Evolutionary conservation across 2,113 vertebrate genomes (phyloP), one percentile per base, ranked within the genome.

Genomic region (Climacteris rufus): DNA sequence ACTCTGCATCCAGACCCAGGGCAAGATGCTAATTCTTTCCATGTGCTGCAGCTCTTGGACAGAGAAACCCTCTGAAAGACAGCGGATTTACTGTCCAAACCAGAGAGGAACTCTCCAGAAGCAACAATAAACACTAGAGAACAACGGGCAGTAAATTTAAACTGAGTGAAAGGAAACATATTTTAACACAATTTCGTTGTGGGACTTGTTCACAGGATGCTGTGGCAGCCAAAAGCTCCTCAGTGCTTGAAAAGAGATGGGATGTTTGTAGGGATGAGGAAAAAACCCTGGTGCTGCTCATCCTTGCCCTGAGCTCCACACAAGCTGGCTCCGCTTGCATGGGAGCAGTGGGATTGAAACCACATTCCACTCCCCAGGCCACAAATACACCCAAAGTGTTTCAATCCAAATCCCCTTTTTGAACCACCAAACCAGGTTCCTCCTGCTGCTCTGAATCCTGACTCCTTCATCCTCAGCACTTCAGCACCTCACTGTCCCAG

Each of bases 41-140:
- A 20, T 50, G 69, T 95, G 93, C 88, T 69, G 92, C 76, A 91
- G 90, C 94, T 83, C 92, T 95, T 91, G 94, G 87, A 89, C 21
- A 56, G 72, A 83, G 72, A 64, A 93, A 93, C 6, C 37, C n/a
- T 56, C 80, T 14, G 83, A 72, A 72, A 68, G 76, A 47, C 35
- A 12, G 49, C 0, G 4, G 94, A 86, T 94, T 92, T 83, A 71
- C 71, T 35, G 90, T 71, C 95, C 92, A 95, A 94, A 94, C 71
- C 83, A 80, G 82, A 89, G 78, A 93, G 94, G 85, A 96, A 82
- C 92, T 87, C 88, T 94, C 90, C 96, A 94, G 93, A 87, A 95
- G 85, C 93, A 90, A 83, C 93, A 87, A 89, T 82, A 93, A 95
- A 91, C 85, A 71, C 85, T 71, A 82, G 7, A 87, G 82, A 92